These are phyloP conservation scores for Octopus sinensis DNA, from an alignment of 1,140 invertebrate species.

Conservation along the genomic window DNA sequence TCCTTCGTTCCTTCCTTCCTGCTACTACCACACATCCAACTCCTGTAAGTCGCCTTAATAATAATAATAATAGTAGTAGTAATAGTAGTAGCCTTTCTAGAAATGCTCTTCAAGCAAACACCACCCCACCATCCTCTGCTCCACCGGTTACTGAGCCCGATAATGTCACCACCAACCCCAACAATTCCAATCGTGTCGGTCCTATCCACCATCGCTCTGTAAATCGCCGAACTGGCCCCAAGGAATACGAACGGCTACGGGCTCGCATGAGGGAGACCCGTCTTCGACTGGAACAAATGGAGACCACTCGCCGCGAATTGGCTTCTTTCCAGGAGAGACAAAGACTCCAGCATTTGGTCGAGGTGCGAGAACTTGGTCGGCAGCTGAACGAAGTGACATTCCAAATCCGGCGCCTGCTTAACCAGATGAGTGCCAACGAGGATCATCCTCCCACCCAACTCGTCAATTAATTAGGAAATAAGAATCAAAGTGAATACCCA, in stretches of 20 bases:
- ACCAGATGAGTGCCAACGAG: not conserved
- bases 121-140: too few species aligned
- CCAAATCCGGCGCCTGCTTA: not conserved
- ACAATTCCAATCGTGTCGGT: not conserved
- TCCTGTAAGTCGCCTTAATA: too few species aligned
- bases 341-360: not conserved
- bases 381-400: constrained; percentile 1
- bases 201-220: not conserved
- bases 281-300: not conserved
- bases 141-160: too few species aligned
- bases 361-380: not conserved
- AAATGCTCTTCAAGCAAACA: too few species aligned
- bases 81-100: too few species aligned
- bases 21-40: too few species aligned
- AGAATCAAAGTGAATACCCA: too few species aligned
- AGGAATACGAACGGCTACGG: not conserved
- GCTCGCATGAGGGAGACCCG: not conserved
- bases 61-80: too few species aligned
- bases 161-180: not conserved
- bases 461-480: too few species aligned
- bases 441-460: not conserved
- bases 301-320: not conserved
- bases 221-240: not conserved
- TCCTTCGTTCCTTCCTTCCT: too few species aligned
- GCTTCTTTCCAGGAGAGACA: not conserved